Conservation (phyloP, 2,888 invertebrate species). For the Cephus sareptanus region DNA sequence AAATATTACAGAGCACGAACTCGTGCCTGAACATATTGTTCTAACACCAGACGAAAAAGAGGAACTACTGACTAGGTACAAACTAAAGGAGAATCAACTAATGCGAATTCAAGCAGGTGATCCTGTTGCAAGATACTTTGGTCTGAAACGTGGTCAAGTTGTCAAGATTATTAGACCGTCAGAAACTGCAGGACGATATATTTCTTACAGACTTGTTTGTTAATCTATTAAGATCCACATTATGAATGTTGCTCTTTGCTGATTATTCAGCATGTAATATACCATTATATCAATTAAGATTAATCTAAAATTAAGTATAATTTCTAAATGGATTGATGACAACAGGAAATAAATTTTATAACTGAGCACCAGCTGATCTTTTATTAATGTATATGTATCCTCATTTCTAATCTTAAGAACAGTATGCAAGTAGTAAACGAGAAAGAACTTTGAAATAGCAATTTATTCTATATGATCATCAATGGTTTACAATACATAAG, state of each 20-base stretch:
- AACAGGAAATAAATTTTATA: neutral
- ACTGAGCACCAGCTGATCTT: neutral
- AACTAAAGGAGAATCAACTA: slow-evolving; percentile 97
- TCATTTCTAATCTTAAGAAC: neutral
- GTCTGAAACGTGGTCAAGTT: slow-evolving; percentile 97
- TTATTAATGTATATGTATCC: neutral
- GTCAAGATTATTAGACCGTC: slow-evolving; percentile 98
- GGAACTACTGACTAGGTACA: slow-evolving; percentile 94
- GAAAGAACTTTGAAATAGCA: slow-evolving; percentile 25
- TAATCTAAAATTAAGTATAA: neutral
- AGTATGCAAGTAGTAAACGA: neutral
- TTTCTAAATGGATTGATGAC: neutral
- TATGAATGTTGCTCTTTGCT: neutral
- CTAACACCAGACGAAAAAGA: slow-evolving; percentile 98
- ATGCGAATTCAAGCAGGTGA: slow-evolving; percentile 99
- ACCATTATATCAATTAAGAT: neutral
- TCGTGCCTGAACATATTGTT: slow-evolving; percentile 99
- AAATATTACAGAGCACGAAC: slow-evolving; percentile 97
- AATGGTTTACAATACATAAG: slow-evolving; percentile 33
- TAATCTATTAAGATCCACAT: slow-evolving; percentile 51
- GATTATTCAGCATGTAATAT: neutral
- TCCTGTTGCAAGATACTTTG: slow-evolving; percentile 98
- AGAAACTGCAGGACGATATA: slow-evolving; percentile 98
- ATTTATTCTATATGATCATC: slow-evolving; percentile 38
- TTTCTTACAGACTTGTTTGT: slow-evolving; percentile 95